Conservation (phyloP, 2,113 vertebrate genomes). For the Cygnus atratus region DNA sequence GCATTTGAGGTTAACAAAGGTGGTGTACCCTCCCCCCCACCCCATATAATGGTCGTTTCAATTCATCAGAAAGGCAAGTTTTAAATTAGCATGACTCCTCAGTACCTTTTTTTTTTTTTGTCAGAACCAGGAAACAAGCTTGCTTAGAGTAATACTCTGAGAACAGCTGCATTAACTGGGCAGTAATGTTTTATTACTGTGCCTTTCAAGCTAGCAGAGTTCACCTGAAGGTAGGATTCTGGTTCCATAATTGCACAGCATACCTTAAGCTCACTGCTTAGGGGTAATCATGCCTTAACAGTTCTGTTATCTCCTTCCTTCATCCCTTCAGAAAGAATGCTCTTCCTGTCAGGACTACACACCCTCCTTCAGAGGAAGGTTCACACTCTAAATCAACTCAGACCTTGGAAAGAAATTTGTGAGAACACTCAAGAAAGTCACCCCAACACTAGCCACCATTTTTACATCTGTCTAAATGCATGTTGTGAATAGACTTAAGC, state of each 20-base stretch:
- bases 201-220: not conserved
- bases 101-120: not conserved
- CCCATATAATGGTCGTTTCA: not conserved
- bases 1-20: not conserved
- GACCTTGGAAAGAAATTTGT: not conserved
- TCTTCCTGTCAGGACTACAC: not conserved
- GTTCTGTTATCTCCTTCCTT: not conserved
- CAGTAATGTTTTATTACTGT: not conserved
- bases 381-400: not conserved
- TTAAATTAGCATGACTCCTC: not conserved
- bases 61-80: not conserved
- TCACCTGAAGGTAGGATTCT: not conserved
- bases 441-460: not conserved
- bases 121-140: not conserved
- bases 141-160: not conserved
- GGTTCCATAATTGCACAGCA: not conserved
- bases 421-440: not conserved
- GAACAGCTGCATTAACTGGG: not conserved
- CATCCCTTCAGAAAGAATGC: not conserved
- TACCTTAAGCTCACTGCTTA: not conserved
- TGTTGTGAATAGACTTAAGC: not conserved
- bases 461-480: not conserved
- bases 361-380: not conserved
- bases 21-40: not conserved
- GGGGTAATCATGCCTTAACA: not conserved